Evolutionary conservation across 2,797 vertebrate genomes (phyloP).

Genomic region (Takifugu rubripes): DNA sequence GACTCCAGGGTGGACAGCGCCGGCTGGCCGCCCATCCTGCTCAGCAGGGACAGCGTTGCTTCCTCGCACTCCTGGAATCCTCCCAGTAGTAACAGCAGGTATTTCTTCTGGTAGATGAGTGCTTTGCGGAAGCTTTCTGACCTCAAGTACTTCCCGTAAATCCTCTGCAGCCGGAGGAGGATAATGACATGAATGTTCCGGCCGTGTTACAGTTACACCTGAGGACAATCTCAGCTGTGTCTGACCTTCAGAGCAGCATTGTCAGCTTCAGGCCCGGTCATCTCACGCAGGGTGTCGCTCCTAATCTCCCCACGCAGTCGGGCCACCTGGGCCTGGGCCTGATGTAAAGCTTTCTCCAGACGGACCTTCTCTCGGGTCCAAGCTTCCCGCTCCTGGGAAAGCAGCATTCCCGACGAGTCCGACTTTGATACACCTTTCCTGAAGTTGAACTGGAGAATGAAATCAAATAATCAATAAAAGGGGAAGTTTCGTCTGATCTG

Average conservation of each 20-base stretch:
- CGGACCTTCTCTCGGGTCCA: constrained; percentile 83
- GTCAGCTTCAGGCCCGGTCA: constrained; percentile 80
- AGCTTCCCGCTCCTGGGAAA: constrained; percentile 83
- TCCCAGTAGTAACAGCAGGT: constrained; percentile 89
- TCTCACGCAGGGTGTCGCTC: constrained; percentile 78
- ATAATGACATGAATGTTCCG: too few species aligned
- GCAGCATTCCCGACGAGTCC: constrained; percentile 66
- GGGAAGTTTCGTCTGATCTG: too few species aligned
- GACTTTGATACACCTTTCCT: constrained; percentile 53
- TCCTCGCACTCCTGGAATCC: constrained; percentile 98
- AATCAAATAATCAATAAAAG: background rate
- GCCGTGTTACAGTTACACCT: too few species aligned
- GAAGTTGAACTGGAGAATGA: constrained; percentile 12
- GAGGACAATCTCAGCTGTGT: too few species aligned
- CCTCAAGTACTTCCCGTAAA: constrained; percentile 91
- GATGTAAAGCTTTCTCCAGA: constrained; percentile 84
- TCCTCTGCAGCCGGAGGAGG: constrained; percentile 72
- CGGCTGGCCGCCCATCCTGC: constrained; percentile 86
- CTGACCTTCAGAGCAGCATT: constrained; percentile 84
- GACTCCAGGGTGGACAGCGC: constrained; percentile 74
- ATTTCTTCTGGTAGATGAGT: constrained; percentile 97
- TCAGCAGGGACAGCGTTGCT: constrained; percentile 87
- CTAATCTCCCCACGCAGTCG: constrained; percentile 84
- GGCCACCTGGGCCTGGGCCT: constrained; percentile 81
- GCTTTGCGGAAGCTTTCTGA: constrained; percentile 97